Evolutionary conservation across 2,797 vertebrate genomes (phyloP), one percentile per base, ranked within the genome.

Genomic region (Phyllotis vaccarum): DNA sequence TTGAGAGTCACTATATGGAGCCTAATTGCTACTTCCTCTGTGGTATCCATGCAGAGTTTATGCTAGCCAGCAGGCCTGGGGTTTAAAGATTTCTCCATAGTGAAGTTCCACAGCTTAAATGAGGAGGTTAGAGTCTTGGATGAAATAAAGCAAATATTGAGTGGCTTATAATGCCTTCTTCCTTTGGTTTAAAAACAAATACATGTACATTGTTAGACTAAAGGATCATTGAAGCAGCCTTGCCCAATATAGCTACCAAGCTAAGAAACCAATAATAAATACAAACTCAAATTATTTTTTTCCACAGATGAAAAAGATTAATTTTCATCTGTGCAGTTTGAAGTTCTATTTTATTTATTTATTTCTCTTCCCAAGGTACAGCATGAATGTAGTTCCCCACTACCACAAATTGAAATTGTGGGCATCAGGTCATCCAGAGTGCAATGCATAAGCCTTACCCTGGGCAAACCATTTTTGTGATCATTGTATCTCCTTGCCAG

Each of bases 71-170:
- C 86, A 87, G 92, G 93, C 89, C 52, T 96, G 86, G 70, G 79
- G 89, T 86, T 95, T 95, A 97, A 97, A 96, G 90, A 96, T 96
- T 97, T 94, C 95, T 95, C 91, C 72, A 87, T 31, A 86, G 54
- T 54, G 89, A 46, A 95, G 56, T 62, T 78, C 70, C 85, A 27
- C 24, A 93, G 72, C 79, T 95, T 94, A 70, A 97, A 93, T 88
- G 80, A 95, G 95, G 89, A 90, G 75, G 79, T 95, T 94, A 96
- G 70, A 85, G 49, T 81, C 83, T 96, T 90, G 49, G 86, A 92
- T 62, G 93, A 96, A 96, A 95, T 81, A 91, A 88, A 96, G 94
- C 46, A 64, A 95, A 90, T 75, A 79, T 64, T 66, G 75, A 94
- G 75, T 95, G 92, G 83, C 64, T 95, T 89, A 72, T n/a, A 89